A percentile compares a stretch with the other conserved stretches of the same genome.
phyloP scores from a whole-genome alignment of 1,140 invertebrate genomes.

The Bombus picipes region DNA sequence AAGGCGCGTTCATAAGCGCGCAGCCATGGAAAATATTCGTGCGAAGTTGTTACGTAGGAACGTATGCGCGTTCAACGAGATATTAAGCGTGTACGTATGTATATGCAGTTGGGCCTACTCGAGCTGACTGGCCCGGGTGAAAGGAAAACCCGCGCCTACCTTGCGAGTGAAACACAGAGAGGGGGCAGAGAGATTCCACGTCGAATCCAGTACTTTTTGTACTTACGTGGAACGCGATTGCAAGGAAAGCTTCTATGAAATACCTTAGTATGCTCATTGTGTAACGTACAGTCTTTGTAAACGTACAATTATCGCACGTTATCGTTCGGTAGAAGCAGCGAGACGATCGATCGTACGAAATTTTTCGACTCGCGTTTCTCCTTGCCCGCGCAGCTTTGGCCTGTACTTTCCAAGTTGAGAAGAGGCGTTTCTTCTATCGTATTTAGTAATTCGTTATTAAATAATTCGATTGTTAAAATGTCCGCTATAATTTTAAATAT shows the following conservation, averaged over 20 bases:
- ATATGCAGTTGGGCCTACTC: constrained; percentile 66
- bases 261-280: constrained; percentile 10
- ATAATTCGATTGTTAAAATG: neutral
- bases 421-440: too few species aligned
- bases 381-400: neutral
- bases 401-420: rapidly evolving
- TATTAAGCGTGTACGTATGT: constrained; percentile 70
- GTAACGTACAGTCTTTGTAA: constrained; percentile 6
- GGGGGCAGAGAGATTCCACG: constrained; percentile 50
- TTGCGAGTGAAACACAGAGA: constrained; percentile 43
- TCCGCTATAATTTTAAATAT: too few species aligned
- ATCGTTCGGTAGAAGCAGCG: neutral
- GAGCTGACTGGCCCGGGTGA: constrained; percentile 75
- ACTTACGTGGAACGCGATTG: neutral
- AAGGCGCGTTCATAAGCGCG: constrained; percentile 17
- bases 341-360: neutral
- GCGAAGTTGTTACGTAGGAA: neutral
- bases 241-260: constrained; percentile 44
- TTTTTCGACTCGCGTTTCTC: neutral
- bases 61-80: constrained; percentile 60
- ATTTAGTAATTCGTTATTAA: too few species aligned
- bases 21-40: neutral
- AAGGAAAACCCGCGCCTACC: constrained; percentile 77
- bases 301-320: constrained; percentile 15
- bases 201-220: constrained; percentile 29